A percentile compares a stretch with the other conserved stretches of the same genome.
Conservation (phyloP, 2,888 invertebrate genomes). For the Synergus gifuensis region DNA sequence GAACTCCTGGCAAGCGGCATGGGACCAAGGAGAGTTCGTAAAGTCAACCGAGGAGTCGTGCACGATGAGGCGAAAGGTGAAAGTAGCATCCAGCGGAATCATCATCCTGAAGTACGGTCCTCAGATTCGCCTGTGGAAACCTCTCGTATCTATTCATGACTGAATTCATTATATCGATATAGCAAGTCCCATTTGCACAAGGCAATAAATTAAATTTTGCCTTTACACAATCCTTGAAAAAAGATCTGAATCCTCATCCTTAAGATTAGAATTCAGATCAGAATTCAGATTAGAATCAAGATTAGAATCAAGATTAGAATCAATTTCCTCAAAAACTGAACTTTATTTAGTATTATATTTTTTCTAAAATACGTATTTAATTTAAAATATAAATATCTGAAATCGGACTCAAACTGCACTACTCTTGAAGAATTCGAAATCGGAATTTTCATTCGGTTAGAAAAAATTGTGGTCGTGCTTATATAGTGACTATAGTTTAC, state of each 20-base stretch:
- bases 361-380: too few relatives aligned
- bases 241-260: too few relatives aligned
- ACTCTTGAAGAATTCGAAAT: constrained; percentile 10
- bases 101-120: constrained; percentile 36
- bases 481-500: constrained; percentile 16
- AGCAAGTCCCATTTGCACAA: constrained; percentile 52
- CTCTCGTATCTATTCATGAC: neutral
- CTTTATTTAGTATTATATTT: too few relatives aligned
- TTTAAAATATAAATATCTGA: neutral
- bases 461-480: constrained; percentile 35
- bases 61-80: constrained; percentile 76
- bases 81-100: constrained; percentile 66
- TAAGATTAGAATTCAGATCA: neutral
- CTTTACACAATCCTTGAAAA: neutral
- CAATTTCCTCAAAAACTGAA: neutral
- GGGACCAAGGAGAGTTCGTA: constrained; percentile 62
- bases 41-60: constrained; percentile 66
- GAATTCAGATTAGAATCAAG: neutral
- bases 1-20: constrained; percentile 7
- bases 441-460: neutral
- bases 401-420: neutral
- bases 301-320: neutral
- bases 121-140: constrained; percentile 49
- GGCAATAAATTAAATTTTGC: constrained; percentile 45
- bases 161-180: constrained; percentile 38